Evolutionary conservation across 2,888 invertebrate species (phyloP).

Genomic region (Pegoplata infirma): DNA sequence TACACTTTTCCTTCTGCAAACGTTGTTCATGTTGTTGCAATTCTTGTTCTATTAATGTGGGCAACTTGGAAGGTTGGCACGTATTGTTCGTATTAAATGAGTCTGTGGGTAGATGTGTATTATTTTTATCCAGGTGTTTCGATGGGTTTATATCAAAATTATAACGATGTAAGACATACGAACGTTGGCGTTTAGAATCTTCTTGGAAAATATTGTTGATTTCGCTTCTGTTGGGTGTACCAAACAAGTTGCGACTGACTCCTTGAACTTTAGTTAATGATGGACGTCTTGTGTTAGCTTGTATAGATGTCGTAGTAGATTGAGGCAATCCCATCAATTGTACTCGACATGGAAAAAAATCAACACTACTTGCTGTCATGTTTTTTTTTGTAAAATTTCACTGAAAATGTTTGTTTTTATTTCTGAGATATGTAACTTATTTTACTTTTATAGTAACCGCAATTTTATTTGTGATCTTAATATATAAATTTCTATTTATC

Average conservation of each 20-base stretch:
- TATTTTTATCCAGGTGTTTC: background rate
- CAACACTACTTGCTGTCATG: constrained; percentile 53
- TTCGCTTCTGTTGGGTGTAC: constrained; percentile 51
- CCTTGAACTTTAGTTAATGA: constrained; percentile 17
- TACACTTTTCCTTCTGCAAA: constrained; percentile 18
- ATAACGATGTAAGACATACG: constrained; percentile 41
- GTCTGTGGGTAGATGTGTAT: background rate
- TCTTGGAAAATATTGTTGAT: constrained; percentile 42
- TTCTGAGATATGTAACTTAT: background rate
- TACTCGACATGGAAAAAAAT: constrained; percentile 48
- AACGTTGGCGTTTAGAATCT: constrained; percentile 44
- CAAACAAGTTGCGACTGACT: constrained; percentile 59
- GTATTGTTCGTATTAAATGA: background rate
- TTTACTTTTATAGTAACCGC: background rate
- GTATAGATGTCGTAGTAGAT: background rate
- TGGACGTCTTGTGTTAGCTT: constrained; percentile 32
- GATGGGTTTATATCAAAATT: constrained; percentile 24
- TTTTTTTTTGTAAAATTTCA: background rate
- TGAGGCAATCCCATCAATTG: constrained; percentile 28
- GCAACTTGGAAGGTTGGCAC: constrained; percentile 24
- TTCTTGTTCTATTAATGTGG: constrained; percentile 52
- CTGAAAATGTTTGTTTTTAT: constrained; percentile 14
- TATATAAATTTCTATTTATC: background rate
- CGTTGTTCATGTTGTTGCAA: constrained; percentile 42
- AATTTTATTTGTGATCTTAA: constrained; percentile 12